Evolutionary conservation across 2,113 vertebrate genomes (phyloP).

Genomic region (Falco punctatus): DNA sequence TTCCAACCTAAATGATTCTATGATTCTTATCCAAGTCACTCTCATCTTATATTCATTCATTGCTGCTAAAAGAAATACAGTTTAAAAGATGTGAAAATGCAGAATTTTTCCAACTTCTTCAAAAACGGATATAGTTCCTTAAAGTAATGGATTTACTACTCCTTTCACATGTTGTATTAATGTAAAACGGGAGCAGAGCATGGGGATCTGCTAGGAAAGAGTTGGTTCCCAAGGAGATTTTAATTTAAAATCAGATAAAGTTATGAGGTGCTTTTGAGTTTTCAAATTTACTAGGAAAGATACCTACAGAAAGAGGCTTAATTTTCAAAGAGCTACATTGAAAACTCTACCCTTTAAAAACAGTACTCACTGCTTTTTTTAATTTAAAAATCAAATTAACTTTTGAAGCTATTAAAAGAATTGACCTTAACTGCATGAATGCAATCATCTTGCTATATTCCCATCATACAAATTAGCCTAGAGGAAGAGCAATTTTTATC

Average conservation of each 20-base stretch:
- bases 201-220: neutral
- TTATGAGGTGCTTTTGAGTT: neutral
- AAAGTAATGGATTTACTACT: neutral
- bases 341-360: neutral
- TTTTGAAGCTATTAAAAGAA: neutral
- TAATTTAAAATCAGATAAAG: neutral
- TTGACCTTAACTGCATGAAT: slow-evolving; percentile 37
- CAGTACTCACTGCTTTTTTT: neutral
- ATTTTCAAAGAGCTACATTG: neutral
- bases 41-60: neutral
- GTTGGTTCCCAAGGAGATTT: neutral
- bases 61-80: neutral
- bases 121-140: neutral
- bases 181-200: neutral
- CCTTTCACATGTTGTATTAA: neutral
- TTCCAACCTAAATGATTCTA: neutral
- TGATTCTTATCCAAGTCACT: neutral
- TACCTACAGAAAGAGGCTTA: neutral
- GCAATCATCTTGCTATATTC: slow-evolving; percentile 32
- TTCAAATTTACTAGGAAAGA: neutral
- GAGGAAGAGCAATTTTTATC: slow-evolving; percentile 41
- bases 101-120: neutral
- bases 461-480: slow-evolving; percentile 18
- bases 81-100: neutral
- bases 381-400: slow-evolving; percentile 29